These are phyloP conservation scores for Drosophila pectinifera DNA, from an alignment of 1,140 invertebrate genomes.

Conservation along the genomic window DNA sequence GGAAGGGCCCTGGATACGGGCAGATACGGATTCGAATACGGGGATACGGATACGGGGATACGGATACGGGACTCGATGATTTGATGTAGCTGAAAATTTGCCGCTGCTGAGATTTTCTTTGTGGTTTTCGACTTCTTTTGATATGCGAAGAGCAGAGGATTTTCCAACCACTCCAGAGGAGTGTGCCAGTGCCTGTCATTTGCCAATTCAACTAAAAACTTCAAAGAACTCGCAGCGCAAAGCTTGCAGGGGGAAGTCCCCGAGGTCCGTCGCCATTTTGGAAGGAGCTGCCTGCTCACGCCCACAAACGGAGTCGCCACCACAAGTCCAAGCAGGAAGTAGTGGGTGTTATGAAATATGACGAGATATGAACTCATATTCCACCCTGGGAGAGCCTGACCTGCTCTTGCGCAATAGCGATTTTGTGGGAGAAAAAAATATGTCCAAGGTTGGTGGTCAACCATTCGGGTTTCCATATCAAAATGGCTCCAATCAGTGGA, in stretches of 20 bases:
- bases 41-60: constrained; percentile 11
- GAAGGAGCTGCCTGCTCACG: constrained; percentile 21
- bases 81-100: constrained; percentile 58
- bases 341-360: constrained; percentile 72
- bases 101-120: constrained; percentile 81
- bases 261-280: constrained; percentile 56
- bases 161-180: constrained; percentile 44
- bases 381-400: constrained; percentile 36
- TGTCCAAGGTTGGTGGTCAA: background rate
- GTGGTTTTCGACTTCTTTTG: constrained; percentile 80
- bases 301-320: constrained; percentile 39
- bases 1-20: constrained; percentile 34
- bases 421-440: constrained; percentile 1
- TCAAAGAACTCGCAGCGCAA: constrained; percentile 47
- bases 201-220: constrained; percentile 59
- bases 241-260: constrained; percentile 1
- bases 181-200: constrained; percentile 36
- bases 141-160: constrained; percentile 53
- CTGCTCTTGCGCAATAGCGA: constrained; percentile 63
- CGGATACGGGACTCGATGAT: constrained; percentile 71
- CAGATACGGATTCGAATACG: constrained; percentile 17
- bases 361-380: constrained; percentile 76
- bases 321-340: constrained; percentile 9
- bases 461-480: background rate
- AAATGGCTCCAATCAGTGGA: constrained; percentile 2